Base-by-base conservation (phyloP, 2,888 invertebrate species). In the Clitarchus hookeri region DNA sequence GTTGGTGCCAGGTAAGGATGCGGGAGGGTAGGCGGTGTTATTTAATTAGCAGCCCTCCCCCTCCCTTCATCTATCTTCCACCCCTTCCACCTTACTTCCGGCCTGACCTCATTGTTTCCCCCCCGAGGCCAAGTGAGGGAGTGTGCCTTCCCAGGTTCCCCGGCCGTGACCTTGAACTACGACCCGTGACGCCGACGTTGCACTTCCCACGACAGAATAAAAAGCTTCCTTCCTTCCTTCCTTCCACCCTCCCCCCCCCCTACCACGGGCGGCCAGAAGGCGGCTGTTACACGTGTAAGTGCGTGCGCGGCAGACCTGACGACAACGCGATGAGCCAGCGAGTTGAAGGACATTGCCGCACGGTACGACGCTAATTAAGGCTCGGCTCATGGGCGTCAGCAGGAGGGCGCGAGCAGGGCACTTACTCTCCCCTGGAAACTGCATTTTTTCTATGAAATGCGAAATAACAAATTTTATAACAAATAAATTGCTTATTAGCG, bases 141-240 rank as follows among this genome's bases (percentile, higher is more conserved):
- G 65, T 65, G 48, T 65, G 23, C 8, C 65, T 65, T 65, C 65
- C 65, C 65, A 65, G 65, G 65, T 65, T n/a, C 65, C 65, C 23
- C 65, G 23, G 65, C 16, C 65, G 1, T 65, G 65, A 65, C 65
- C 65, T 65, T 65, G 65, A 65, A 65, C 65, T 65, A 19, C 65
- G 65, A 65, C 65, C 65, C 65, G 65, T 65, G 65, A 65, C 65
- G 65, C 19, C 65, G 65, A 65, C 65, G 65, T 8, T 65, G 65
- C 65, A 65, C 23, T 65, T 65, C 65, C 65, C 65, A 65, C 65
- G 65, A 65, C 13, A 53, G n/a, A 65, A 65, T 16, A 65, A 65
- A 65, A 65, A 65, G n/a, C 65, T 65, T 65, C 65, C 65, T 65
- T 65, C 65, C 65, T 65, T 16, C 65, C 53, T 53, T 53, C 53